Evolutionary conservation across 2,888 invertebrate species (phyloP).

Genomic region (Amphiduros pacificus): DNA sequence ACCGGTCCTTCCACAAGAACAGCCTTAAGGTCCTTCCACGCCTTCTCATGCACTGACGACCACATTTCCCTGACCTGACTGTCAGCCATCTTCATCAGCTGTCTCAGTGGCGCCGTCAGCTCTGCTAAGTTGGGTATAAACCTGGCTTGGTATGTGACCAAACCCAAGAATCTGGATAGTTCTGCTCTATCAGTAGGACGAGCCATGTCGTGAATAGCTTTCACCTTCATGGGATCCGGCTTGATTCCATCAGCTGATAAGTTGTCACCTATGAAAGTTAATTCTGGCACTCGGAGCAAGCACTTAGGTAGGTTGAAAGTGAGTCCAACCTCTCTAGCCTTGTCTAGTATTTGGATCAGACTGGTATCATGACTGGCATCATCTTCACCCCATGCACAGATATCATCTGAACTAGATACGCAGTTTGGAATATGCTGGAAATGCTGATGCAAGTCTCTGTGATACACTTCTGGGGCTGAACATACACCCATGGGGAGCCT

Average conservation of each 20-base stretch:
- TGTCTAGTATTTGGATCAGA: neutral
- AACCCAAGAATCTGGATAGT: neutral
- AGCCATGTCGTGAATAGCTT: neutral
- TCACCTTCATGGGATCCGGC: neutral
- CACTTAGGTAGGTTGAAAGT: neutral
- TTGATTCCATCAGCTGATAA: neutral
- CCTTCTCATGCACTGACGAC: too few relatives aligned
- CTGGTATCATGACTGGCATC: neutral
- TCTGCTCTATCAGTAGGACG: neutral
- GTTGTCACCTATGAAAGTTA: neutral
- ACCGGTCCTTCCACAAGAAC: constrained; percentile 7
- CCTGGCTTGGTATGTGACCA: neutral
- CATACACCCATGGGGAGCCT: too few relatives aligned
- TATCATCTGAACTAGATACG: too few relatives aligned
- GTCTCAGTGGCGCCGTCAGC: neutral
- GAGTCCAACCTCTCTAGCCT: neutral
- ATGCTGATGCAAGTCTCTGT: too few relatives aligned
- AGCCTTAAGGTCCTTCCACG: neutral
- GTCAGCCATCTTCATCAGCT: too few relatives aligned
- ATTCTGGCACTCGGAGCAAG: neutral
- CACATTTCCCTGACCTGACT: too few relatives aligned
- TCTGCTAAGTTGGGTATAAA: neutral
- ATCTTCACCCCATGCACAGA: neutral
- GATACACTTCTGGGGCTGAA: too few relatives aligned
- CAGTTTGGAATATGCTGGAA: too few relatives aligned